phyloP scores from a whole-genome alignment of 2,888 invertebrate species.

The Standfussiana lucernea region DNA sequence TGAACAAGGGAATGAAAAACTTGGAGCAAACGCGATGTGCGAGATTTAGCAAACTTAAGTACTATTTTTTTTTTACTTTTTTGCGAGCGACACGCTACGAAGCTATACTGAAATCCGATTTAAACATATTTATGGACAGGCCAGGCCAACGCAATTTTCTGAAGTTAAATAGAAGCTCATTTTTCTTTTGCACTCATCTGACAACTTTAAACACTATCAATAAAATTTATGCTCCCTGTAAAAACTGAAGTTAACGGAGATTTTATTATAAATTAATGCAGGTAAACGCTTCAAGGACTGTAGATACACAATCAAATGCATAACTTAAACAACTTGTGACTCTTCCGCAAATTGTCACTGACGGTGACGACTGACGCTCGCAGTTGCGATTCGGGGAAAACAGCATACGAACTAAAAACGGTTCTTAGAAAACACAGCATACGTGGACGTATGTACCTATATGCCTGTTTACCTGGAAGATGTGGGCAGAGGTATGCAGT shows the following conservation, averaged over 20 bases:
- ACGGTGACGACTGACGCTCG: background rate
- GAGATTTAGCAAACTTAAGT: background rate
- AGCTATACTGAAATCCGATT: background rate
- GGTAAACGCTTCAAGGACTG: conserved; percentile 8
- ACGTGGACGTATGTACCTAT: background rate
- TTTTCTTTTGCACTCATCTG: background rate
- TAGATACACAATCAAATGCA: conserved; percentile 1
- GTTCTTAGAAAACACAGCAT: background rate
- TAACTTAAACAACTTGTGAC: conserved; percentile 10
- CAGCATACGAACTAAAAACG: background rate
- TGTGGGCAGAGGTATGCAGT: background rate
- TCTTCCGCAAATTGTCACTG: conserved; percentile 32
- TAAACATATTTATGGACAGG: background rate
- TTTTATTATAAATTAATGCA: background rate
- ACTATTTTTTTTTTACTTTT: background rate
- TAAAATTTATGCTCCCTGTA: background rate
- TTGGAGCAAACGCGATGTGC: background rate
- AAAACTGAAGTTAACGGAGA: background rate
- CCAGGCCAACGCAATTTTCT: background rate
- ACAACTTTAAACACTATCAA: conserved; percentile 1
- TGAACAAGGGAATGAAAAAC: background rate
- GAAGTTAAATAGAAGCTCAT: background rate
- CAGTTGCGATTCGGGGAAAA: conserved; percentile 15
- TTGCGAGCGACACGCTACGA: background rate
- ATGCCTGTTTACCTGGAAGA: background rate